Base-by-base conservation (phyloP, 1,140 invertebrate genomes). In the Cydia amplana region DNA sequence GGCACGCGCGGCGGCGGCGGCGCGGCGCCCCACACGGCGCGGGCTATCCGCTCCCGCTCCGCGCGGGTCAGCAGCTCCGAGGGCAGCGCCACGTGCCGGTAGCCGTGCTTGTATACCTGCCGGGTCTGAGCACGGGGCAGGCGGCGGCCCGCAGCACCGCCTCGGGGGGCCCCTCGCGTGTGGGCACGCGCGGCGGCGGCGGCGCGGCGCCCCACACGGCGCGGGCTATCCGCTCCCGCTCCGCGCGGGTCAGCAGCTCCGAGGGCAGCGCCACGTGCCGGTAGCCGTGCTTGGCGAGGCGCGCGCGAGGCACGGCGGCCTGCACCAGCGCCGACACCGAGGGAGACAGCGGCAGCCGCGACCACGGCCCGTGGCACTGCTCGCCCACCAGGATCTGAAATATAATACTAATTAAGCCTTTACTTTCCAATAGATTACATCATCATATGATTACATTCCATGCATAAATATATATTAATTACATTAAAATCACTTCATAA, bases 201-300 rank as follows among this genome's bases (percentile, higher is more conserved):
- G 10, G 83, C 78, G 83, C 75, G 10, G 83, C 79, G 51, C 88
- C 87, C 79, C 80, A 55, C 51, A 55, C 51, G 1, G 51, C 51
- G 0, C 16, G 0, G 1, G 94, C 93, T 76, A 95, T 94, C 25
- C 94, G 91, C 28, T 94, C 93, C 70, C 95, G 93, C 79, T 95
- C 94, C 20, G 91, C 93, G 2, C 93, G 87, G 3, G 93, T 93
- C 16, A 95, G 81, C 49, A 95, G 85, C 80, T 94, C 90, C 60
- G 94, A 94, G 0, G 95, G 94, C 6, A 94, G 84, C 7, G 92
- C 88, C 75, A 90, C 88, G 20, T 76, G 82, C 25, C 75, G 63
- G 70, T 91, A 82, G 36, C 87, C 89, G 63, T 85, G 87, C 36
- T 78, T 77, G 0, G 82, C 82, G 2, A 90, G 85, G 16, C 78